phyloP scores from a whole-genome alignment of 2,113 vertebrate genomes.

The Seriola rivoliana region DNA sequence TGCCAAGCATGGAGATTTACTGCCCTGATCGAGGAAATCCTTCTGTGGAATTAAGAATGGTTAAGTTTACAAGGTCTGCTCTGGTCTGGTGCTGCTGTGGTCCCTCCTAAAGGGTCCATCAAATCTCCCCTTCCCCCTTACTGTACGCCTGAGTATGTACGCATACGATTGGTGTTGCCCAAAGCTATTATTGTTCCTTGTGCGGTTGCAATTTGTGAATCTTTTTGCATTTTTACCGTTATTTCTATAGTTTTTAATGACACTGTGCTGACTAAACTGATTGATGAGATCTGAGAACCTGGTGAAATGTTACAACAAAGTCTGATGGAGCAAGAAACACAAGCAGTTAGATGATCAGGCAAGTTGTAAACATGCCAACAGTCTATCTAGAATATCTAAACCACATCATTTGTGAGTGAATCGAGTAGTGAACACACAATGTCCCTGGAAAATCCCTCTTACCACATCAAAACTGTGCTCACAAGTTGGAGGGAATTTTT shows the following conservation, averaged over 20 bases:
- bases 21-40: slow-evolving; percentile 59
- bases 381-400: not conserved
- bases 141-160: not conserved
- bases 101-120: slow-evolving; percentile 24
- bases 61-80: slow-evolving; percentile 65
- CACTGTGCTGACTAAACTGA: not conserved
- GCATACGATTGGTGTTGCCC: not conserved
- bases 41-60: slow-evolving; percentile 63
- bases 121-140: slow-evolving; percentile 12
- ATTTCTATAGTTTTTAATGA: not conserved
- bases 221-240: not conserved
- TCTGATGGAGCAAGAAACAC: not conserved
- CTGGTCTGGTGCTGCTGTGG: slow-evolving; percentile 31
- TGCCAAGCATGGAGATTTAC: slow-evolving; percentile 74
- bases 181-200: slow-evolving; percentile 2
- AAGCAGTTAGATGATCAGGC: slow-evolving; percentile 14
- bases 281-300: not conserved
- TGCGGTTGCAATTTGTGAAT: slow-evolving; percentile 2
- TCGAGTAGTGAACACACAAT: not conserved
- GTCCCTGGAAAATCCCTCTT: not conserved
- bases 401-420: not conserved
- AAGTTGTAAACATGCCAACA: not conserved
- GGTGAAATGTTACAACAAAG: not conserved
- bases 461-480: not conserved
- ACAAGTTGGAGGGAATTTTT: not conserved